Percentiles rank a stretch among this genome's conserved stretches.
Evolutionary conservation across 2,888 invertebrate genomes (phyloP).

Genomic region (Acronicta psi): DNA sequence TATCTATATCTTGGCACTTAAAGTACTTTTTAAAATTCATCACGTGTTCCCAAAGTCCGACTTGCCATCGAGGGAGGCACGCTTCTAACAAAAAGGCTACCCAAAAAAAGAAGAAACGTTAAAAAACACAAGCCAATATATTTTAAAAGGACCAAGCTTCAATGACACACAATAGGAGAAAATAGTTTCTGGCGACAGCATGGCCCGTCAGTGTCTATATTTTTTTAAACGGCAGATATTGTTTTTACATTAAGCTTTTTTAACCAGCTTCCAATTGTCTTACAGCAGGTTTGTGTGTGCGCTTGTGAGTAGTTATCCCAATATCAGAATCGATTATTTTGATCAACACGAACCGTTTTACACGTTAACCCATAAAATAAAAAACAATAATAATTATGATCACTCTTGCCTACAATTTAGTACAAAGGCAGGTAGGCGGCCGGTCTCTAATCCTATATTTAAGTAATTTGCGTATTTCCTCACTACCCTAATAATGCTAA

Average conservation of each 20-base stretch:
- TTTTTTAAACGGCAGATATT: conserved; percentile 56
- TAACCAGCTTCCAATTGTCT: conserved; percentile 39
- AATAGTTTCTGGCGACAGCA: conserved; percentile 80
- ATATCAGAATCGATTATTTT: conserved; percentile 29
- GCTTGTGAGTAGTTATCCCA: conserved; percentile 3
- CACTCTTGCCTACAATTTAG: conserved; percentile 45
- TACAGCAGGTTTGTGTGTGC: conserved; percentile 10
- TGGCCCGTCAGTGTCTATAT: conserved; percentile 67
- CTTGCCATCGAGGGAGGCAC: conserved; percentile 75
- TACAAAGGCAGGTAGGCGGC: conserved; percentile 55
- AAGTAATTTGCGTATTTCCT: conserved; percentile 81
- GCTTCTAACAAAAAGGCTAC: conserved; percentile 76
- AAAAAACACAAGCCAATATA: conserved; percentile 75
- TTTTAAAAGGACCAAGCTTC: conserved; percentile 80
- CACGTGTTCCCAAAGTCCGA: conserved; percentile 74
- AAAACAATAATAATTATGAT: conserved; percentile 40
- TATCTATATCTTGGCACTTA: conserved; percentile 74
- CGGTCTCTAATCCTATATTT: conserved; percentile 63
- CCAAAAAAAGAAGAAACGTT: conserved; percentile 67
- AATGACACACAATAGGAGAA: conserved; percentile 78
- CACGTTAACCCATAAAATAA: conserved; percentile 20
- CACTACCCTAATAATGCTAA: conserved; percentile 77
- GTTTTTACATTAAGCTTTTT: conserved; percentile 22
- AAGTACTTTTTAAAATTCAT: conserved; percentile 84
- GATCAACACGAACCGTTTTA: conserved; percentile 26